Evolutionary conservation across 2,888 invertebrate genomes (phyloP).

Genomic region (Thalpophila matura): DNA sequence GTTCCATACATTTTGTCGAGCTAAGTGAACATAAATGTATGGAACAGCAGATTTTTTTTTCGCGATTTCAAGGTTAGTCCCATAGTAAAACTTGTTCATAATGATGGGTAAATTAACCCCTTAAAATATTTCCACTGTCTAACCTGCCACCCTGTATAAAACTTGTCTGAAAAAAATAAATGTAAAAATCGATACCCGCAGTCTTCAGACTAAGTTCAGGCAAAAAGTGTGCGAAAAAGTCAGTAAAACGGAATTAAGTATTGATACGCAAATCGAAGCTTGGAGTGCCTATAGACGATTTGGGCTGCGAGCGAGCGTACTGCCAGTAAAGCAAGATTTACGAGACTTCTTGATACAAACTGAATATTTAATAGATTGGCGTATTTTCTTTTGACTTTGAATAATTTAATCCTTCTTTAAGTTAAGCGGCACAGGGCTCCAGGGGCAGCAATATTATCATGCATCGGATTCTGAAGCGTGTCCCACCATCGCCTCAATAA

Average conservation of each 20-base stretch:
- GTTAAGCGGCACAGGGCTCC: neutral
- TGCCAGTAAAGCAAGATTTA: constrained; percentile 16
- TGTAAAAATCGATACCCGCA: neutral
- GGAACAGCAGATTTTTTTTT: too few relatives aligned
- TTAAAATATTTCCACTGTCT: too few relatives aligned
- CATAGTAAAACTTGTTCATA: too few relatives aligned
- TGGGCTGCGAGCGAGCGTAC: constrained; percentile 1
- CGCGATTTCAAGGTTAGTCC: too few relatives aligned
- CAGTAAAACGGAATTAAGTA: constrained; percentile 1
- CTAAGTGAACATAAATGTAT: too few relatives aligned
- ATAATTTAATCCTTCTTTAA: neutral
- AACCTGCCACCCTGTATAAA: too few relatives aligned
- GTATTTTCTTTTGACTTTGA: neutral
- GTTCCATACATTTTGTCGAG: too few relatives aligned
- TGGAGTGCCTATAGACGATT: constrained; percentile 2
- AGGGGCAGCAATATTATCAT: too few relatives aligned
- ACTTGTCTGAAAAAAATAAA: neutral
- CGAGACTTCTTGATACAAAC: neutral
- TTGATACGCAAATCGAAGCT: constrained; percentile 3
- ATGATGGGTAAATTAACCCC: too few relatives aligned
- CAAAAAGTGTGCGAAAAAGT: neutral
- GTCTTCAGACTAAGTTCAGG: neutral
- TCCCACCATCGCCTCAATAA: neutral
- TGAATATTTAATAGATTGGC: constrained; percentile 6
- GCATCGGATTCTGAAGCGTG: too few relatives aligned